A percentile compares a stretch with the other conserved stretches of the same genome.
Conservation (phyloP, 2,797 vertebrate genomes). For the Bovichtus diacanthus region DNA sequence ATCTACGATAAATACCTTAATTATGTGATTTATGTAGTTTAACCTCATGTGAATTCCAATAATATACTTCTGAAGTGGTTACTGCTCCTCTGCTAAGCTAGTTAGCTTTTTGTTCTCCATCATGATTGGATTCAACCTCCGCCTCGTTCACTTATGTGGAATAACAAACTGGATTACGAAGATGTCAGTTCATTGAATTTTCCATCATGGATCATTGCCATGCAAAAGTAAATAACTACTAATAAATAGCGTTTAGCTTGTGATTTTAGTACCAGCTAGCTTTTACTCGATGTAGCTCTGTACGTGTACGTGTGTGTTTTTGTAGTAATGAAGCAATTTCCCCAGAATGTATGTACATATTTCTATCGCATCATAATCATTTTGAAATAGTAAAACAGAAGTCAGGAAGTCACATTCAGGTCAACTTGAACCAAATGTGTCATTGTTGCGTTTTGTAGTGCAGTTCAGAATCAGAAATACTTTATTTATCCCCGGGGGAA, state of each 20-base stretch:
- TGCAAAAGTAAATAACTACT: not conserved
- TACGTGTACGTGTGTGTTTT: not conserved
- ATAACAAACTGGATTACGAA: not conserved
- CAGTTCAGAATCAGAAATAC: too few relatives aligned
- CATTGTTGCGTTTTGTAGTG: not conserved
- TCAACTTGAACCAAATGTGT: not conserved
- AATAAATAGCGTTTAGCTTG: not conserved
- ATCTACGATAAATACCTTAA: not conserved
- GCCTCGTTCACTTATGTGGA: not conserved
- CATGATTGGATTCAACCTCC: not conserved
- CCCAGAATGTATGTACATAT: not conserved
- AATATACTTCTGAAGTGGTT: too few relatives aligned
- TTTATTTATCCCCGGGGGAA: too few relatives aligned
- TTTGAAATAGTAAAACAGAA: not conserved
- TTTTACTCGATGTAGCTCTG: not conserved
- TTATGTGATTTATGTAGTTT: not conserved
- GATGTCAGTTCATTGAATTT: not conserved
- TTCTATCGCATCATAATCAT: not conserved
- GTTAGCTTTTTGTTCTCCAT: not conserved
- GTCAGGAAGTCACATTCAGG: not conserved
- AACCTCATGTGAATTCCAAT: not conserved
- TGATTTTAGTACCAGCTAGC: not conserved
- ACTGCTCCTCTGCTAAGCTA: not conserved
- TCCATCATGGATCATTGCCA: not conserved
- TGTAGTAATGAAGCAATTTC: not conserved